Percentiles rank a stretch among this genome's conserved stretches.
Conservation (phyloP, 35 echinoderm and acorn worm species). For the Heliocidaris tuberculata region DNA sequence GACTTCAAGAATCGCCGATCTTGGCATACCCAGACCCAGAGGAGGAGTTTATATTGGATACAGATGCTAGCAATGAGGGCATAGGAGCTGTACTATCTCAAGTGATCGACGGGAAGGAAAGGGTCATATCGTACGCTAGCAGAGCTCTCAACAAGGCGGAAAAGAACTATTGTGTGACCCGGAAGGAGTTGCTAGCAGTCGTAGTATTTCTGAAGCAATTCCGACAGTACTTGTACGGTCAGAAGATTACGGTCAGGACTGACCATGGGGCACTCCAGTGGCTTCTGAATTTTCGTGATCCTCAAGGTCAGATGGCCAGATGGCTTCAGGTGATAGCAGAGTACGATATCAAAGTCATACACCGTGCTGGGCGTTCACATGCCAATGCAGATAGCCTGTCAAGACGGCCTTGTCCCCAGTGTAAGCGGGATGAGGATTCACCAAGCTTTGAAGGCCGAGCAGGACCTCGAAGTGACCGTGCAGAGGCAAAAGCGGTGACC, state of each 20-base stretch:
- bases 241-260: background rate
- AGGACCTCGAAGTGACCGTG: no score
- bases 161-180: slow-evolving; percentile 53
- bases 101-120: slow-evolving; percentile 57
- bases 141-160: slow-evolving; percentile 30
- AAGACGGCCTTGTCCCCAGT: background rate
- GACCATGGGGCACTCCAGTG: slow-evolving; percentile 59
- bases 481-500: no score
- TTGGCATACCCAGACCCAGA: slow-evolving; percentile 47
- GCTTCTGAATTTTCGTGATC: slow-evolving; percentile 44
- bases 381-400: slow-evolving; percentile 40
- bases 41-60: slow-evolving; percentile 50
- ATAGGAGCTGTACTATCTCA: slow-evolving; percentile 65
- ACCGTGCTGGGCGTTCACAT: background rate
- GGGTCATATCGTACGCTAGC: slow-evolving; percentile 56
- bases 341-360: background rate
- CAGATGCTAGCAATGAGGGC: slow-evolving; percentile 50
- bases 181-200: slow-evolving; percentile 39
- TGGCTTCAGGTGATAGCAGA: slow-evolving; percentile 35
- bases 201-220: slow-evolving; percentile 53
- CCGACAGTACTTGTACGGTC: slow-evolving; percentile 63
- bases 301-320: slow-evolving; percentile 49
- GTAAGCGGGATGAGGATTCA: background rate
- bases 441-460: no score
- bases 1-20: slow-evolving; percentile 35